Conservation (phyloP, 2,888 invertebrate species). For the Herminia tarsipennalis region DNA sequence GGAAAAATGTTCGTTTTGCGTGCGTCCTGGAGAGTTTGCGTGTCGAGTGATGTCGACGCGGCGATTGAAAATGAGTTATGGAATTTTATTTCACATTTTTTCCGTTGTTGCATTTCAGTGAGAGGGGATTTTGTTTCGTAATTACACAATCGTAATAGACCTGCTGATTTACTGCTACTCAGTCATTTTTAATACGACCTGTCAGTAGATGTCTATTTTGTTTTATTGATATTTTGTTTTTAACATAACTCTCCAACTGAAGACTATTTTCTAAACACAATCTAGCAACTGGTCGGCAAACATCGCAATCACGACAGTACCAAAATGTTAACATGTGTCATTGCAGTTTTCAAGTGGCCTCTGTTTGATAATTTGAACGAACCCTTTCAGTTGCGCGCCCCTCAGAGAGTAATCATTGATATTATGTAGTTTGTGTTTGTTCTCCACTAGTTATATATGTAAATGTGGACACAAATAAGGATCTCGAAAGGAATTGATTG, state of each 20-base stretch:
- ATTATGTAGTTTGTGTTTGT: conserved; percentile 68
- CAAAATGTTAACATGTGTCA: conserved; percentile 81
- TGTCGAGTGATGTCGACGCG: conserved; percentile 77
- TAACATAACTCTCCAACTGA: background rate
- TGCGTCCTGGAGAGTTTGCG: conserved; percentile 81
- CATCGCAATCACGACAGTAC: conserved; percentile 33
- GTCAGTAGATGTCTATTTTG: no score
- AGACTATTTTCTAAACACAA: background rate
- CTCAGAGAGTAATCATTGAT: conserved; percentile 66
- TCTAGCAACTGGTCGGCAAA: conserved; percentile 41
- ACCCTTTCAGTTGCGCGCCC: conserved; percentile 64
- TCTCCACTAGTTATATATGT: conserved; percentile 33
- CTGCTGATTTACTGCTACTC: conserved; percentile 9
- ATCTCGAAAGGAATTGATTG: conserved; percentile 7
- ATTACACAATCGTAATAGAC: conserved; percentile 16
- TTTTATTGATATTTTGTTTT: background rate
- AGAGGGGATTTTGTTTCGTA: conserved; percentile 57
- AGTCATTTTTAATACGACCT: no score
- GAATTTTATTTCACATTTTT: conserved; percentile 67
- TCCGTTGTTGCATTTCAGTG: conserved; percentile 60
- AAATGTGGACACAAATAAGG: conserved; percentile 6
- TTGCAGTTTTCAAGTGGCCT: conserved; percentile 81
- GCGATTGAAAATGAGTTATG: conserved; percentile 79
- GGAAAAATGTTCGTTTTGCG: conserved; percentile 86
- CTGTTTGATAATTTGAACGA: conserved; percentile 74